phyloP scores from a whole-genome alignment of 2,113 vertebrate genomes.

The Rana temporaria region DNA sequence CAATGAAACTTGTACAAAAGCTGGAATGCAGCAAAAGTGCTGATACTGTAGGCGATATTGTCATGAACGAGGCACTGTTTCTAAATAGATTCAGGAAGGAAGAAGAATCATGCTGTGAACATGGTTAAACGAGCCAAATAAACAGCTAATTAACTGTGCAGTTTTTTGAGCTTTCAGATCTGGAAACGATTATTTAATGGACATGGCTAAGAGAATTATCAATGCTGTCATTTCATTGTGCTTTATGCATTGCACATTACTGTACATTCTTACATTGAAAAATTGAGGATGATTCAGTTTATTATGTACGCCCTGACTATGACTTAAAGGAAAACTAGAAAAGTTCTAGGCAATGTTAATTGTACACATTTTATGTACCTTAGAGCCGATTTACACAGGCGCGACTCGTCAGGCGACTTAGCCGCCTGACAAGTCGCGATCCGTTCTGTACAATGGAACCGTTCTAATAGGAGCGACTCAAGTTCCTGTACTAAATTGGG shows the following conservation, averaged over 20 bases:
- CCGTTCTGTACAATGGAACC: too few relatives aligned
- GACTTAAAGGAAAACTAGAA: too few relatives aligned
- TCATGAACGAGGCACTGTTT: slow-evolving; percentile 9
- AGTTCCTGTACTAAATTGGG: too few relatives aligned
- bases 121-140: not conserved
- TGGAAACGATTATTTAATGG: not conserved
- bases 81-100: slow-evolving; percentile 43
- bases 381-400: too few relatives aligned
- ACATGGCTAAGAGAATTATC: not conserved
- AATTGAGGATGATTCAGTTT: not conserved
- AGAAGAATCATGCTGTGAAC: slow-evolving; percentile 23
- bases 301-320: not conserved
- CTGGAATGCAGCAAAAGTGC: slow-evolving; percentile 48
- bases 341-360: too few relatives aligned
- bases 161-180: not conserved
- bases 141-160: slow-evolving; percentile 30
- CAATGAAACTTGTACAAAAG: slow-evolving; percentile 42
- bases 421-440: too few relatives aligned
- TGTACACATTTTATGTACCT: too few relatives aligned
- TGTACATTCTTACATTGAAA: not conserved
- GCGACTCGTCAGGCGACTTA: too few relatives aligned
- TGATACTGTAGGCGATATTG: slow-evolving; percentile 46
- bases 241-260: not conserved
- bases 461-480: too few relatives aligned
- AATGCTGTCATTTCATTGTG: not conserved